A percentile compares a stretch with the other conserved stretches of the same genome.
phyloP scores from a whole-genome alignment of 2,888 invertebrate species.

The Palloptera scutellata region DNA sequence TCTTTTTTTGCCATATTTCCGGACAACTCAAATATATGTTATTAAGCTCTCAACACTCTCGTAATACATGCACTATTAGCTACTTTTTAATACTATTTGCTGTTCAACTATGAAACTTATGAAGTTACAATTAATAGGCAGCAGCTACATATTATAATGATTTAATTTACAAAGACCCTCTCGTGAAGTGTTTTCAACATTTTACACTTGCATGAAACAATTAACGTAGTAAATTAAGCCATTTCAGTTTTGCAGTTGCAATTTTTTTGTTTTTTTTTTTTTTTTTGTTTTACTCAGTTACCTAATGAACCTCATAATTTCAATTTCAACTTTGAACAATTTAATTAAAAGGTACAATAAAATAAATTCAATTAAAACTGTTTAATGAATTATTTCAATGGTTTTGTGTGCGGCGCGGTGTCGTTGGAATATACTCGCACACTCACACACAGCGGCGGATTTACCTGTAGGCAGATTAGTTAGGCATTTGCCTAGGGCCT shows the following conservation, averaged over 20 bases:
- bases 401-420: neutral
- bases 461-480: too few relatives aligned
- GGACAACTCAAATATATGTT: too few relatives aligned
- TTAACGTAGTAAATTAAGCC: neutral
- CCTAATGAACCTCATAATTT: neutral
- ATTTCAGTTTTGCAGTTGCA: neutral
- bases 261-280: too few relatives aligned
- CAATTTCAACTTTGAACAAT: conserved; percentile 36
- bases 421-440: too few relatives aligned
- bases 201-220: neutral
- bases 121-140: conserved; percentile 11
- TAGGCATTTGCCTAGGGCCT: too few relatives aligned
- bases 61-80: too few relatives aligned
- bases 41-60: too few relatives aligned
- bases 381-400: conserved; percentile 31
- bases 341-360: conserved; percentile 53
- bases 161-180: conserved; percentile 16
- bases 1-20: too few relatives aligned
- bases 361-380: conserved; percentile 54
- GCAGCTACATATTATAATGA: conserved; percentile 14
- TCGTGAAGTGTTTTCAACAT: conserved; percentile 2
- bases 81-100: too few relatives aligned
- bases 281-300: neutral
- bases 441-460: too few relatives aligned
- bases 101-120: neutral